Evolutionary conservation across 2,888 invertebrate genomes (phyloP).

Genomic region (Hemicrepidius hirtus): DNA sequence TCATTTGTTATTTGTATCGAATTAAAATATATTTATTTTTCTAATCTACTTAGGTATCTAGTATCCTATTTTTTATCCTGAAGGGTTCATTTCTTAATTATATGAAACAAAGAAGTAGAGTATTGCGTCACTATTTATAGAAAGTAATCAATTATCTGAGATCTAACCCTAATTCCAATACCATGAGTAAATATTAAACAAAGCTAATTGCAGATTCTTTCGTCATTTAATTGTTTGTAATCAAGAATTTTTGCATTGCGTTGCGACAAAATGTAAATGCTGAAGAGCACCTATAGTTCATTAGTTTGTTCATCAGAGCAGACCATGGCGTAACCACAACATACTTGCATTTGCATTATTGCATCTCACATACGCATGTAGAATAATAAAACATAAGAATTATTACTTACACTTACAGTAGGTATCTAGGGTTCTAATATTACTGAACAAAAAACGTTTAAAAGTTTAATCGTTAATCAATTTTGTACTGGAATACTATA

Average conservation of each 20-base stretch:
- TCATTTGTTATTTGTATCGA: no score
- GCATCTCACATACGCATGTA: not conserved
- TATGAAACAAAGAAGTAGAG: not conserved
- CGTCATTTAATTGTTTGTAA: conserved; percentile 32
- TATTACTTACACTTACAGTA: no score
- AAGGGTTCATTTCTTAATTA: not conserved
- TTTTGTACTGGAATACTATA: no score
- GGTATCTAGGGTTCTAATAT: no score
- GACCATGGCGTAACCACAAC: not conserved
- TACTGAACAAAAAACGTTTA: no score
- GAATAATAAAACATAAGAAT: not conserved
- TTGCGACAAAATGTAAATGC: conserved; percentile 23
- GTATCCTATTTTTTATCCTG: no score
- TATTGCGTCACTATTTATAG: conserved; percentile 6
- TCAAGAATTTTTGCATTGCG: conserved; percentile 17
- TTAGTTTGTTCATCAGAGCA: conserved; percentile 26
- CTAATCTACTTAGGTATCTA: no score
- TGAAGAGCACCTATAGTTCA: conserved; percentile 9
- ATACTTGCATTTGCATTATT: not conserved
- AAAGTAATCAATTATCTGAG: conserved; percentile 30
- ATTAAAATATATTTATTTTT: no score
- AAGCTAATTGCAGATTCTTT: conserved; percentile 22
- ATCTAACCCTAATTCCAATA: conserved; percentile 38
- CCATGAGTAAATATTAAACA: conserved; percentile 21
- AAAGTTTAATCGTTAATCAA: no score